Base-by-base conservation (phyloP, 1,140 invertebrate genomes). In the Copidosoma floridanum region DNA sequence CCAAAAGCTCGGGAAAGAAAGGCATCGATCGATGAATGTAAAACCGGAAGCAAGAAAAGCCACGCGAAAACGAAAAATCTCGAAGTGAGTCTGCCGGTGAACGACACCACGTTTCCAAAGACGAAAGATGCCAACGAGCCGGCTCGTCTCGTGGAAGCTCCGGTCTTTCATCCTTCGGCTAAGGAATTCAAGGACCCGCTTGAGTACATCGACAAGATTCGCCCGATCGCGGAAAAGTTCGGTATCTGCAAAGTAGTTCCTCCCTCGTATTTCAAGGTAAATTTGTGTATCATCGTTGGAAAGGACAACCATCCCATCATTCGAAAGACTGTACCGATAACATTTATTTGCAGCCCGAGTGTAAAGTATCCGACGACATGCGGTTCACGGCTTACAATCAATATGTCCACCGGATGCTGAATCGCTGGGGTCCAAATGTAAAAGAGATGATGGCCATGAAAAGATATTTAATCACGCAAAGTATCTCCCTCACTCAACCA, bases 101-200 rank as follows among this genome's bases (percentile, higher is more conserved):
- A 83, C 58, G 78, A 81, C 10, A 83, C 82, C 0, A 79, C 81
- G 16, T 87, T 82, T 76, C 85, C 75, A 61, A 57, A 41, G 14
- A 57, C 75, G 37, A 81, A 82, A 55, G 79, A 80, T 68, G 73
- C 77, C 32, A 68, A 62, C 11, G 66, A 72, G 26, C 71, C 76
- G 48, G 82, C 84, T 11, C 80, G 84, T 57, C 80, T 93, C 57
- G 87, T 91, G 0, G 90, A 94, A 71, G 92, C 92, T 14, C 91
- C 92, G 1, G 86, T 87, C 0, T 96, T 92, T 77, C 84, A 88
- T 71, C 93, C 93, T 1, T 86, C 86, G 0, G 90, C 90, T 68
- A 88, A 89, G 70, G 92, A 95, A 73, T 95, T 95, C 68, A 85
- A 90, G 73, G 93, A 97, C 83, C 94, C 95, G 0, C 81, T 97